Percentiles rank a stretch among this genome's conserved stretches.
Conservation (phyloP, 2,888 invertebrate genomes). For the Agonum fuliginosum region DNA sequence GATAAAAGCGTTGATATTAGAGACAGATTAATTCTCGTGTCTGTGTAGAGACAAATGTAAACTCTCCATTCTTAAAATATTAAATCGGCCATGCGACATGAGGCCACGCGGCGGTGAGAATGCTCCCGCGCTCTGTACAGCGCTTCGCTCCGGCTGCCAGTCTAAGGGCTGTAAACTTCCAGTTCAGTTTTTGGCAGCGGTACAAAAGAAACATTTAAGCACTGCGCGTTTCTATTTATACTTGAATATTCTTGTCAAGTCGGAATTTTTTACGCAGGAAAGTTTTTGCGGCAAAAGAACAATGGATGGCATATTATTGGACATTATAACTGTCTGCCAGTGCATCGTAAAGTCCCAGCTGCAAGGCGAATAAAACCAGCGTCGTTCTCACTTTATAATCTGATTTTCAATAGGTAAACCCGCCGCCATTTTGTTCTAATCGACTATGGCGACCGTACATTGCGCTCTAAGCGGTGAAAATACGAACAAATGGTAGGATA, state of each 20-base stretch:
- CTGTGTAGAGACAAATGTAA: conserved; percentile 38
- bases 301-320: conserved; percentile 46
- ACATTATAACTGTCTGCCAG: conserved; percentile 40
- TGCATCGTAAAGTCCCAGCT: conserved; percentile 25
- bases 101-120: not conserved
- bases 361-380: conserved; percentile 5
- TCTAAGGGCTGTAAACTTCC: not conserved
- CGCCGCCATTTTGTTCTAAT: too few relatives aligned
- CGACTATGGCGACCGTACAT: too few relatives aligned
- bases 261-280: conserved; percentile 35
- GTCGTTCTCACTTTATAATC: too few relatives aligned
- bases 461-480: too few relatives aligned
- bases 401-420: too few relatives aligned
- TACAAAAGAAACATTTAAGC: conserved; percentile 48
- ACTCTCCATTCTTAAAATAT: conserved; percentile 44
- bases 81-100: conserved; percentile 39
- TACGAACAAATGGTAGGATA: too few relatives aligned
- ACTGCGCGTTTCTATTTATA: conserved; percentile 42
- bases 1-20: too few relatives aligned
- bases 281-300: conserved; percentile 45
- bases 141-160: not conserved
- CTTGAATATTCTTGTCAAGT: conserved; percentile 51
- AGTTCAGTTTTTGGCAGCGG: conserved; percentile 47
- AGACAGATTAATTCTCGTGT: conserved; percentile 43
- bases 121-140: not conserved